Evolutionary conservation across 2,113 vertebrate genomes (phyloP), one percentile per base, ranked within the genome.

Genomic region (Phalacrocorax aristotelis): DNA sequence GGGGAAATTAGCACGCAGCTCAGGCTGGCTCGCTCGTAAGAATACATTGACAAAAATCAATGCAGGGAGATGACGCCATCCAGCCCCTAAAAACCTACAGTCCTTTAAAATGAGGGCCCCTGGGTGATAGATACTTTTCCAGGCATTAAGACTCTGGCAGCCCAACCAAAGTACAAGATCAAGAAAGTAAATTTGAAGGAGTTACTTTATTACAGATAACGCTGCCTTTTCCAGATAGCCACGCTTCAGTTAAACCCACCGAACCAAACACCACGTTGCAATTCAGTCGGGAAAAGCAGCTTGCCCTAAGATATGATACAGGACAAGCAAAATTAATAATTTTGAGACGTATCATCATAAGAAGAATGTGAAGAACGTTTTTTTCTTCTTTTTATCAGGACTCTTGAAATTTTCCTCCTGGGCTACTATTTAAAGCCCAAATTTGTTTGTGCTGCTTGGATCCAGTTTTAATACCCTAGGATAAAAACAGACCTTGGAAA

Each of bases 141-240:
- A 94, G 80, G 89, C 87, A 92, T 94, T 96, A 95, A 90, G 85
- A 57, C 87, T 90, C 91, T 38, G 70, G 72, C 87, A 94, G 92
- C 51, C 89, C 51, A 95, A 86, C 42, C 82, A 94, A 96, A 96
- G 89, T 92, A 95, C 86, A 89, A 95, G 92, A 97, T 96, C 94
- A 95, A 91, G 90, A 88, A 97, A 97, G 83, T 91, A 83, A 96
- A 97, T 96, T 94, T 93, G 90, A 97, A 96, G 89, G 83, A 96
- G 90, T 92, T 95, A 91, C 85, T 96, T 96, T 97, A 96, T 97
- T 96, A 95, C 91, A 95, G 97, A 97, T 97, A 97, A 89, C 77
- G 1, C 49, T 96, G 85, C 89, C 79, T 80, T 83, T 95, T 38
- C 84, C 87, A 95, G 97, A 97, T 97, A 97, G 87, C 83, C 92